Conservation (phyloP, 2,888 invertebrate species). For the Lumbricus terrestris region DNA sequence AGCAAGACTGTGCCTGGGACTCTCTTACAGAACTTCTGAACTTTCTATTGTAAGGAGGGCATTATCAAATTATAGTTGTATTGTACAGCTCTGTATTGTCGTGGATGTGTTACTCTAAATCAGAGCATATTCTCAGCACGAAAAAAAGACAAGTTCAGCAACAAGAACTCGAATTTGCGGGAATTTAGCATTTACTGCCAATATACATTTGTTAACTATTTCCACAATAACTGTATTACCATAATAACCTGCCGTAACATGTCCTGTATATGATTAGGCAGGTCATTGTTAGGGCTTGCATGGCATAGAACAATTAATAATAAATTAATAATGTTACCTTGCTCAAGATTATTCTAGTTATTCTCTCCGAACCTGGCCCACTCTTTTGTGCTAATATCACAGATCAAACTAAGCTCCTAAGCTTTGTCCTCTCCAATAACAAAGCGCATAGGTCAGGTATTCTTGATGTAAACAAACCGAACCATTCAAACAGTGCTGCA, state of each 20-base stretch:
- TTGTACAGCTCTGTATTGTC: no score
- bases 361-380: background rate
- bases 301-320: background rate
- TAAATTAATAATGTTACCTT: background rate
- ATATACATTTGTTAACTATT: background rate
- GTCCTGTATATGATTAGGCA: background rate
- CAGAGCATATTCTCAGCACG: no score
- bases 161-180: background rate
- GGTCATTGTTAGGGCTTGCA: background rate
- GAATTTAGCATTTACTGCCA: background rate
- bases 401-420: background rate
- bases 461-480: background rate
- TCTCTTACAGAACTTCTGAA: no score
- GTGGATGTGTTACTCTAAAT: no score
- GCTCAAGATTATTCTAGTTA: background rate
- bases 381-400: background rate
- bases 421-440: background rate
- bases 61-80: no score
- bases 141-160: no score
- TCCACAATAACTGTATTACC: background rate
- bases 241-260: background rate
- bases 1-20: no score
- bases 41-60: no score
- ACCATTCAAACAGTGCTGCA: background rate
- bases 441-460: background rate